Conservation (phyloP, 1,140 invertebrate species). For the Eriosoma lanigerum region DNA sequence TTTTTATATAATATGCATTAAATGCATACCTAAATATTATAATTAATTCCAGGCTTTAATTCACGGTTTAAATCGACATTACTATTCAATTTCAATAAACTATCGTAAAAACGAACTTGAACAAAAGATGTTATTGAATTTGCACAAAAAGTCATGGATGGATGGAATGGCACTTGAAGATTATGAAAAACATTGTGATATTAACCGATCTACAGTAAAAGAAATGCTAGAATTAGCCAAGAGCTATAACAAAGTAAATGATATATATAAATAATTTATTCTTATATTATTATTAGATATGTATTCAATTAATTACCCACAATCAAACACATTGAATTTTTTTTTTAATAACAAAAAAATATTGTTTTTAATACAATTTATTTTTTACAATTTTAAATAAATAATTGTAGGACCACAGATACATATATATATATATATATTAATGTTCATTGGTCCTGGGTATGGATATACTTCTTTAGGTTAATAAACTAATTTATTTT, state of each 20-base stretch:
- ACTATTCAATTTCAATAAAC: constrained; percentile 99
- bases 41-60: constrained; percentile 79
- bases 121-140: constrained; percentile 98
- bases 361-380: no score
- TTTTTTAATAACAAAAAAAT: no score
- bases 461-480: no score
- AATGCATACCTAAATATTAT: no score
- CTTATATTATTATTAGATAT: neutral
- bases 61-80: constrained; percentile 97
- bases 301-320: no score
- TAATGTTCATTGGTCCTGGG: no score
- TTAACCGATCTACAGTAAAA: constrained; percentile 89
- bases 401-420: no score
- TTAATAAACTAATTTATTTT: no score
- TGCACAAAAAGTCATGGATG: constrained; percentile 99
- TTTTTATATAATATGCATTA: neutral
- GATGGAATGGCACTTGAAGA: constrained; percentile 94
- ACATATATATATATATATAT: no score
- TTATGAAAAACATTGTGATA: constrained; percentile 90
- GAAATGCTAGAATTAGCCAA: constrained; percentile 98
- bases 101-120: constrained; percentile 99
- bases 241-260: constrained; percentile 90
- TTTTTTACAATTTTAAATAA: no score
- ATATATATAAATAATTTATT: neutral
- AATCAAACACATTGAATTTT: no score